Evolutionary conservation across 2,888 invertebrate genomes (phyloP), one percentile per base, ranked within the genome.

Genomic region (Phasia obesa): DNA sequence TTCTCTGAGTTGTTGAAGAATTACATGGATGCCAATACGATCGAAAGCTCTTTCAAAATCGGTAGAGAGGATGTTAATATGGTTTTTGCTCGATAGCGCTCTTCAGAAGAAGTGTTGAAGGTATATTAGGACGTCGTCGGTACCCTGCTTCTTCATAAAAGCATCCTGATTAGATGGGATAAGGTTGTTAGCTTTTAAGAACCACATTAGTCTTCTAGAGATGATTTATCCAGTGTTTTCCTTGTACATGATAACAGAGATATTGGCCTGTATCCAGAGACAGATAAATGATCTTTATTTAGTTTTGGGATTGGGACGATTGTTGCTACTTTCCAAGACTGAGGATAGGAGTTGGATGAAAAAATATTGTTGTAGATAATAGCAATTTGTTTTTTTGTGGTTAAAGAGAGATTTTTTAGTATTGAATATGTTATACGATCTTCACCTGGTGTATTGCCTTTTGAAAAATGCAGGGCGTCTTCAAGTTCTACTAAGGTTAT

Each of bases 81-180:
- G n/a, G n/a, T n/a, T n/a, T 62, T 44, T 62, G 3, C 62, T 62
- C 2, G 62, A 62, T 13, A 31, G 11, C 0, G 31, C 64, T 4
- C 9, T 35, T 7, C 5, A 35, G 7, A 35, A 7, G 35, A 42
- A 75, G 23, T 78, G 73, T 38, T 84, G 79, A 4, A 84, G 21
- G n/a, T 74, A 80, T 4, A 80, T 19, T 0, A 31, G 31, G 15
- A 55, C 19, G 11, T 55, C 55, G 4, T 31, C 19, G 7, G 69
- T 79, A 27, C 73, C 80, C 19, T 73, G 60, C 27, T 82, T 64
- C 9, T 74, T 38, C 69, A 76, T 82, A 25, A 82, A 81, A 4
- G 27, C 27, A 4, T 4, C 27, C 27, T 27, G 27, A 27, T 27
- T 27, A 27, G 27, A 6, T 4, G 27, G 3, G 6, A 27, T 27